Evolutionary conservation across 1,140 invertebrate genomes (phyloP).

Genomic region (Bombus sylvicola): DNA sequence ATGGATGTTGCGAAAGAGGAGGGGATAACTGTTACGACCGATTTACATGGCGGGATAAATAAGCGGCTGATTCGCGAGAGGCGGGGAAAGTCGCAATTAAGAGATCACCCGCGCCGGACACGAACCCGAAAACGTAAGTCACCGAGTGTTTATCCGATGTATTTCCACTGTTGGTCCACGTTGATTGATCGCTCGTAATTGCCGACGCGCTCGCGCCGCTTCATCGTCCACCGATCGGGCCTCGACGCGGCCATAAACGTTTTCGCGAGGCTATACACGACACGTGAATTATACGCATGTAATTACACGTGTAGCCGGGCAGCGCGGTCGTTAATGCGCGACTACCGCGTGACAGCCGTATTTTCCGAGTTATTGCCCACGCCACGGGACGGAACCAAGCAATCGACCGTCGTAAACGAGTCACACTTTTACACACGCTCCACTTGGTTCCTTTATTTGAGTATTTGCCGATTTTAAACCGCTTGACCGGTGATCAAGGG

Average conservation of each 20-base stretch:
- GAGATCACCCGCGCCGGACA: constrained; percentile 42
- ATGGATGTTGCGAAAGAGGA: too few species aligned
- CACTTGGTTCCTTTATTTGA: neutral
- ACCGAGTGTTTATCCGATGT: constrained; percentile 29
- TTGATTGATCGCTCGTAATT: constrained; percentile 53
- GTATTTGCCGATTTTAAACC: neutral
- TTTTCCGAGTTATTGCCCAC: constrained; percentile 24
- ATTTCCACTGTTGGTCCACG: constrained; percentile 11
- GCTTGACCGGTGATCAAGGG: neutral
- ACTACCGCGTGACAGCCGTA: constrained; percentile 40
- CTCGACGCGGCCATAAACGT: constrained; percentile 20
- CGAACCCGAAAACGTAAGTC: constrained; percentile 38
- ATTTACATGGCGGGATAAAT: constrained; percentile 39
- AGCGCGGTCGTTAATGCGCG: constrained; percentile 35
- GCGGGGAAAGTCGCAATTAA: constrained; percentile 32
- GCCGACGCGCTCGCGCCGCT: constrained; percentile 7
- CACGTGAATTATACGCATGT: constrained; percentile 54
- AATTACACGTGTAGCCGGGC: constrained; percentile 41
- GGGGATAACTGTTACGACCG: constrained; percentile 4
- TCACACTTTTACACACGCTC: neutral
- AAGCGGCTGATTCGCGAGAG: constrained; percentile 6
- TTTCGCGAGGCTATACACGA: constrained; percentile 36
- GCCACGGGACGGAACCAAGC: neutral
- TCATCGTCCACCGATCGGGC: constrained; percentile 6
- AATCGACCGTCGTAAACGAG: neutral